Evolutionary conservation across 2,797 vertebrate species (phyloP).

Genomic region (Atherinosoma microstoma): DNA sequence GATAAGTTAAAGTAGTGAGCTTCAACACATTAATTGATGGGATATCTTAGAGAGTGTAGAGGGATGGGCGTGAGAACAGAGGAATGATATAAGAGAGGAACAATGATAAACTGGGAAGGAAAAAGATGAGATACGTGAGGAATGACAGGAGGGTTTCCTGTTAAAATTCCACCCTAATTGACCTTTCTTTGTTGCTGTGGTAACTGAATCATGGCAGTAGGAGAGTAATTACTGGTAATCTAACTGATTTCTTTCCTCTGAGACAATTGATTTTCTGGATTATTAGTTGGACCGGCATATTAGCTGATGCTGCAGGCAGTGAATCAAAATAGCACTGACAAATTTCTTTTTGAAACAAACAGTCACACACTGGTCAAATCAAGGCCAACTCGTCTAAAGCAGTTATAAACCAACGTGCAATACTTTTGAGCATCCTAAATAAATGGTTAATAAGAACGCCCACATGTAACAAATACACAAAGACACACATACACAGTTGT

Average conservation of each 20-base stretch:
- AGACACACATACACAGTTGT: conserved; percentile 1
- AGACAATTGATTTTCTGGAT: conserved; percentile 55
- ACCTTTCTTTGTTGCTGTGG: conserved; percentile 72
- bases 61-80: conserved; percentile 33
- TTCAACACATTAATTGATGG: conserved; percentile 14
- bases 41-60: conserved; percentile 2
- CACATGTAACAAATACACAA: neutral
- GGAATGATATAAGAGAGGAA: conserved; percentile 24
- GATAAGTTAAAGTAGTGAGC: conserved; percentile 1
- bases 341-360: conserved; percentile 15
- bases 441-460: conserved; percentile 1
- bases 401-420: neutral
- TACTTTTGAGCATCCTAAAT: neutral
- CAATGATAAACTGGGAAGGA: conserved; percentile 21
- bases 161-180: conserved; percentile 75
- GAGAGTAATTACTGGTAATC: conserved; percentile 64
- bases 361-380: conserved; percentile 2
- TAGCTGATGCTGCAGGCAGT: conserved; percentile 3
- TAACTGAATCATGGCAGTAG: conserved; percentile 52
- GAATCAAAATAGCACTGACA: conserved; percentile 7
- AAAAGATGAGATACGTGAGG: conserved; percentile 36
- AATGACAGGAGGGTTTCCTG: conserved; percentile 68
- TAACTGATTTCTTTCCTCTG: conserved; percentile 50
- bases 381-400: conserved; percentile 4
- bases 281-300: conserved; percentile 39